Evolutionary conservation across 2,113 vertebrate species (phyloP).

Genomic region (Arothron firmamentum): DNA sequence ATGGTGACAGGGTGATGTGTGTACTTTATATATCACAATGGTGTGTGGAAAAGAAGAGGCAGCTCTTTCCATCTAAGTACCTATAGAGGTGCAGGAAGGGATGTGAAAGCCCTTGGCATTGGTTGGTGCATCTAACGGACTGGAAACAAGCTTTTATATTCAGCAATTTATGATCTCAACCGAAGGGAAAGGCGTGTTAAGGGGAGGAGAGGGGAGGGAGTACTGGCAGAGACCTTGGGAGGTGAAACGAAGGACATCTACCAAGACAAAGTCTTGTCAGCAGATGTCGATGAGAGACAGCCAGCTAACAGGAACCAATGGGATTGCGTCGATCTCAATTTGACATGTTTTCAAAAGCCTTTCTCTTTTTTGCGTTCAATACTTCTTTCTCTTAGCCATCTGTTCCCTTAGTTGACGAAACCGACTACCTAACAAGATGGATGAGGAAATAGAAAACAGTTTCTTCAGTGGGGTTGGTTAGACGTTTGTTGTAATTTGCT

Average conservation of each 20-base stretch:
- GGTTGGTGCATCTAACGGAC: constrained; percentile 68
- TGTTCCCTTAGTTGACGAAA: too few relatives aligned
- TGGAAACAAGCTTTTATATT: constrained; percentile 75
- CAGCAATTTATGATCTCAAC: constrained; percentile 72
- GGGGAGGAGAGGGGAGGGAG: constrained; percentile 38
- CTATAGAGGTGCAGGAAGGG: constrained; percentile 54
- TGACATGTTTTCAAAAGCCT: not conserved
- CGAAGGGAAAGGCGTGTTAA: constrained; percentile 39
- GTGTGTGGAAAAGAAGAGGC: constrained; percentile 34
- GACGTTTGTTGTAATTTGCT: not conserved
- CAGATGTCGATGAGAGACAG: constrained; percentile 58
- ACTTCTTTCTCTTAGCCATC: not conserved
- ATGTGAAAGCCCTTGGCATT: constrained; percentile 65
- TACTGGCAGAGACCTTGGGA: constrained; percentile 59
- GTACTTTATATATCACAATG: constrained; percentile 50
- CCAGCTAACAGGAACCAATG: constrained; percentile 57
- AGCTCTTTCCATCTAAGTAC: constrained; percentile 66
- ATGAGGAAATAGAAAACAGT: not conserved
- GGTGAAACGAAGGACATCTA: constrained; percentile 69
- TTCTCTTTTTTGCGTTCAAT: not conserved
- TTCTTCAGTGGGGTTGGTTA: not conserved
- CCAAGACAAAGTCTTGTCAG: constrained; percentile 68
- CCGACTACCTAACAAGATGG: not conserved
- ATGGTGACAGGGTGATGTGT: constrained; percentile 61
- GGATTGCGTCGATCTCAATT: constrained; percentile 35